phyloP scores from a whole-genome alignment of 1,140 invertebrate genomes.

The Trichonephila clavipes region DNA sequence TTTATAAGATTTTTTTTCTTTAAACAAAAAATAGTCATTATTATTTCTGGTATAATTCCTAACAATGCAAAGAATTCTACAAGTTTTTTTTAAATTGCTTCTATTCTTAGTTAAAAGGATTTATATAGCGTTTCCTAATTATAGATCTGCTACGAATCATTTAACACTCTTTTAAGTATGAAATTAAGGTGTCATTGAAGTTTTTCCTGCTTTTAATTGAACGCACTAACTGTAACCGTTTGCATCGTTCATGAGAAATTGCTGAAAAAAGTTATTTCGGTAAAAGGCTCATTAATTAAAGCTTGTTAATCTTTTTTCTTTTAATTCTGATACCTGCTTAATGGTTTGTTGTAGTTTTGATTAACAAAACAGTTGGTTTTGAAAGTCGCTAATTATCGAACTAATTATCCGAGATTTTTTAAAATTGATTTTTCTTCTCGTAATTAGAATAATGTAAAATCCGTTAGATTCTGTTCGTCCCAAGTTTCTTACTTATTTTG shows the following conservation, averaged over 20 bases:
- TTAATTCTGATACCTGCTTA: not conserved
- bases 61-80: no score
- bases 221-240: not conserved
- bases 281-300: not conserved
- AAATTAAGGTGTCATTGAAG: not conserved
- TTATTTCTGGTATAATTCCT: no score
- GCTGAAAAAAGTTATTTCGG: not conserved
- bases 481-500: no score
- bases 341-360: not conserved
- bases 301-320: not conserved
- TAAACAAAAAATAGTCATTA: no score
- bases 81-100: no score
- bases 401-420: not conserved
- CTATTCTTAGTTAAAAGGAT: no score
- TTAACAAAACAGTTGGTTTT: not conserved
- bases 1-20: no score
- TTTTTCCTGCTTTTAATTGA: not conserved
- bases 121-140: no score
- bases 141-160: no score
- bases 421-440: no score
- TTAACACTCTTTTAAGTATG: not conserved
- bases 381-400: not conserved
- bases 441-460: no score
- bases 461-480: no score
- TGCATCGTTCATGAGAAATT: not conserved